Evolutionary conservation across 2,888 invertebrate species (phyloP), one percentile per base, ranked within the genome.

Genomic region (Monochamus alternatus): DNA sequence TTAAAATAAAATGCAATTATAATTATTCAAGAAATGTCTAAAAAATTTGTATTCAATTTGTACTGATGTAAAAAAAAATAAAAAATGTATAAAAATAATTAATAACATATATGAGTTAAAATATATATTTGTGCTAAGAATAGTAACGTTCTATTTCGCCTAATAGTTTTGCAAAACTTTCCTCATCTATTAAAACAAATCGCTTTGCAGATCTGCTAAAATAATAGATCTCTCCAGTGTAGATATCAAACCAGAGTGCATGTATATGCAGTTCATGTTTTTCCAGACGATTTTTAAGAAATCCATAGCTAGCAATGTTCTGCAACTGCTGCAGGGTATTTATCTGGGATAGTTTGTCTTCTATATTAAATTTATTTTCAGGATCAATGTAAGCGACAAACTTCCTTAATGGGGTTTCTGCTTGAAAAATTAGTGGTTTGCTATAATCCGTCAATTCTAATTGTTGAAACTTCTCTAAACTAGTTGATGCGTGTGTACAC

Each of bases 231-330:
- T 98, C 97, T 0, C 98, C 98, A 0, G 97, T 97, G 87, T 98
- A 98, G 87, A 99, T 97, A 88, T 98, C 98, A 88, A 98, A 98
- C 98, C 98, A 99, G 55, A 99, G 90, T 0, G 98, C 98, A 85
- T 97, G 97, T 80, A 98, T 95, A 84, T 96, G 96, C 59, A 97
- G 90, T 86, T 96, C 93, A 83, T 96, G 94, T 60, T 92, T 92
- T 87, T 95, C 94, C 14, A 98, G 90, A 1, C 96, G 93, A 78
- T 93, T 93, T 85, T 95, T 95, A 52, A 98, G 89, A 90, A 98
- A 97, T 58, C 96, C 96, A 87, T 98, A 97, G 12, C 97, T 97
- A 3, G 97, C 96, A 64, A 98, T 93, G 87, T 98, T 97, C 87
- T 97, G 96, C 79, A 98, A 89, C 88, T 98, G 98, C 86, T 97